Evolutionary conservation across 2,113 vertebrate genomes (phyloP), one percentile per base, ranked within the genome.

Genomic region (Rhipidura dahli): DNA sequence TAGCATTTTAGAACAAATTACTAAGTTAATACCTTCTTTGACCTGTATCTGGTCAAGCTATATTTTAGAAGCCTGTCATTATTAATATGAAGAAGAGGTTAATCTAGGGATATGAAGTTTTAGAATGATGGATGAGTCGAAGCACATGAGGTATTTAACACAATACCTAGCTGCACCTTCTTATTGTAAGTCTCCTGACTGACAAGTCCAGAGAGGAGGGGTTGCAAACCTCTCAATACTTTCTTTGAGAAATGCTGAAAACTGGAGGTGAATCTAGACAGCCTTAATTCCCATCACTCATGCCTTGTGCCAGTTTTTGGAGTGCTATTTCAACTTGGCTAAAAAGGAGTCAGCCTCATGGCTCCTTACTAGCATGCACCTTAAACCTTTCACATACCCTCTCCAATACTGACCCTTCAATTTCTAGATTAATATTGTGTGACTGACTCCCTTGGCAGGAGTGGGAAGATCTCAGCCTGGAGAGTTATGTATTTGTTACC

Each of bases 1-100:
- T 13, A 89, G 45, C 53, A 72, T 59, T 54, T 84, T 56, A 90
- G 88, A 90, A 91, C 37, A 92, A 93, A 87, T 81, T 73, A 81
- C 4, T 44, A 90, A 96, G 47, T 70, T 94, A 92, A 89, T 83
- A 73, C 30, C 73, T 89, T 56, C 69, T 47, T 89, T 89, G 89
- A 95, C 73, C 91, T 90, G 50, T 76, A 57, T 63, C 81, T 94
- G 83, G 61, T 84, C 56, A 93, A 93, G 66, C 71, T 90, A 53
- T 49, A 30, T 93, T 91, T 92, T 86, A 64, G 66, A 95, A 90
- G 93, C 28, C 33, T 68, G 65, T 64, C 70, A 91, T 89, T 92
- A 91, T 72, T 63, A 86, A 83, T 81, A 92, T 37, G 68, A 90
- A 90, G 80, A 95, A 64, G 78, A 94, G 63, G 90, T 87, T 94